Conservation (phyloP, 2,797 vertebrate species). For the Dryobates pubescens region DNA sequence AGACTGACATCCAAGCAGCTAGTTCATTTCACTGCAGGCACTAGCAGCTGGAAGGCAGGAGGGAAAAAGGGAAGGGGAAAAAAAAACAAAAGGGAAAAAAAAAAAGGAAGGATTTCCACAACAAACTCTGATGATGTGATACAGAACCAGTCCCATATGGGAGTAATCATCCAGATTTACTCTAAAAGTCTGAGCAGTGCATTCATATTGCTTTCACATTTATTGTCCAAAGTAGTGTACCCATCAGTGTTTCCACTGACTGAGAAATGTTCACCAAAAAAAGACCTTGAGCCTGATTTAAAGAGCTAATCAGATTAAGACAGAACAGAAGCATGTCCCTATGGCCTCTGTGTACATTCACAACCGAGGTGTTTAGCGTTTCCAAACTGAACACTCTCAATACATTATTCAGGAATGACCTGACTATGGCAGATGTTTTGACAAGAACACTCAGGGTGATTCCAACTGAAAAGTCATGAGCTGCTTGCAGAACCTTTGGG, state of each 20-base stretch:
- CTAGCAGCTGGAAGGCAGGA: neutral
- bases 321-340: neutral
- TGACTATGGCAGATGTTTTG: neutral
- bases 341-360: neutral
- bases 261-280: neutral
- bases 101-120: neutral
- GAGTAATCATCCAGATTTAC: neutral
- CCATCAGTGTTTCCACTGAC: neutral
- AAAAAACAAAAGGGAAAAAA: neutral
- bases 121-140: neutral
- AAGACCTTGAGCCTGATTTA: neutral
- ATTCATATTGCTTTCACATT: neutral
- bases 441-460: neutral
- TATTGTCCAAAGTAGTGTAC: neutral
- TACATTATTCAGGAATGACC: neutral
- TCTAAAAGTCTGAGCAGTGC: neutral
- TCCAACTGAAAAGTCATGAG: neutral
- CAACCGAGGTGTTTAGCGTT: neutral
- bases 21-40: neutral
- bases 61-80: neutral
- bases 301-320: neutral
- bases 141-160: neutral
- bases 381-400: neutral
- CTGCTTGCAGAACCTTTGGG: neutral
- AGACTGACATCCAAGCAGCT: neutral